phyloP scores from a whole-genome alignment of 2,888 invertebrate species.

The Eupithecia dodoneata region DNA sequence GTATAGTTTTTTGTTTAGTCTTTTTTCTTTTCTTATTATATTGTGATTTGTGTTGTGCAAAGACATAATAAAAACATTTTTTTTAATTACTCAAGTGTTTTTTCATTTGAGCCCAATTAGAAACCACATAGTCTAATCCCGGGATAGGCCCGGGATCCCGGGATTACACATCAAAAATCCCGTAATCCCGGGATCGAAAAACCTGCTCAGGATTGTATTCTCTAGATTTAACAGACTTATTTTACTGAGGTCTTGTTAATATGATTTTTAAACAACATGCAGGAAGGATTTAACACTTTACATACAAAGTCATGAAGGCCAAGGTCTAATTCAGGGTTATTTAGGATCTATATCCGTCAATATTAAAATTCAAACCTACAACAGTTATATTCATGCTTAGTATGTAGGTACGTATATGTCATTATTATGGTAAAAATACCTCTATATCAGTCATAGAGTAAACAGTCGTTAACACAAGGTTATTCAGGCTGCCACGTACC shows the following conservation, averaged over 20 bases:
- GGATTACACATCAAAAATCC: too few relatives aligned
- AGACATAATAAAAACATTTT: too few relatives aligned
- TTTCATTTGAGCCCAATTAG: too few relatives aligned
- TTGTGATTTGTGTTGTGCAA: too few relatives aligned
- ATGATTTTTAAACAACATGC: neutral
- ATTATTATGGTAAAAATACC: neutral
- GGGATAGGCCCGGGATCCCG: too few relatives aligned
- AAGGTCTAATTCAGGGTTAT: neutral
- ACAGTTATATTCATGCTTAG: neutral
- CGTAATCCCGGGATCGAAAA: too few relatives aligned
- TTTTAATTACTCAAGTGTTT: too few relatives aligned
- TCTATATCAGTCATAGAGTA: neutral
- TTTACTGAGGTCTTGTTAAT: neutral
- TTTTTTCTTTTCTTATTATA: too few relatives aligned
- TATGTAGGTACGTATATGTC: neutral
- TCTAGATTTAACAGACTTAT: too few relatives aligned
- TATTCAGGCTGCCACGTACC: neutral
- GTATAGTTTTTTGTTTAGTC: too few relatives aligned
- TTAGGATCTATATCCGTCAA: slow-evolving; percentile 1
- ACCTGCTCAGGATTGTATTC: too few relatives aligned
- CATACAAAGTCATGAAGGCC: neutral
- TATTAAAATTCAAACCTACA: neutral
- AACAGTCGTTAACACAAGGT: slow-evolving; percentile 1
- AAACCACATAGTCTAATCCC: too few relatives aligned
- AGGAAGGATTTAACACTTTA: neutral